These are phyloP conservation scores for Oscheius sp. DNA, from an alignment of 2,888 invertebrate species.

Conservation along the genomic window DNA sequence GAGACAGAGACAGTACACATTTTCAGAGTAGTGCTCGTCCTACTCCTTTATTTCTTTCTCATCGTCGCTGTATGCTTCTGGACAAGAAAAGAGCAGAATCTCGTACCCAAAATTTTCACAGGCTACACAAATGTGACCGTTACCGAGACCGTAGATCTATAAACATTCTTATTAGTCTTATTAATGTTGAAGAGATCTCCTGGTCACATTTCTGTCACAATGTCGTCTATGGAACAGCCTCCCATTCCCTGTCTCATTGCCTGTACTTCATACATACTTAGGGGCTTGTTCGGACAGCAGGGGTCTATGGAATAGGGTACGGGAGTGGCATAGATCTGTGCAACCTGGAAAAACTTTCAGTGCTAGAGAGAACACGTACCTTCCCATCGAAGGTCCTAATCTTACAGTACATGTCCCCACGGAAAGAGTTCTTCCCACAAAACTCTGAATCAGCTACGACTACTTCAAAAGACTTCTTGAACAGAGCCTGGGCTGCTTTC, in stretches of 20 bases:
- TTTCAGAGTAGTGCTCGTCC: too few relatives aligned
- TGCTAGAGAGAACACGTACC: neutral
- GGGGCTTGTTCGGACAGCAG: neutral
- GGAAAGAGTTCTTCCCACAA: constrained; percentile 4
- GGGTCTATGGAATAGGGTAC: neutral
- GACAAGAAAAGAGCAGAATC: too few relatives aligned
- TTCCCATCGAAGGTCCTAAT: neutral
- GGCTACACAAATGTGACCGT: too few relatives aligned
- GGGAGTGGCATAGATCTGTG: neutral
- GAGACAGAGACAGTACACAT: too few relatives aligned
- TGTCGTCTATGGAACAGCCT: neutral
- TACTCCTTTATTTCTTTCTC: too few relatives aligned
- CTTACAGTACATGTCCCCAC: constrained; percentile 1
- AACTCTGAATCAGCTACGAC: neutral
- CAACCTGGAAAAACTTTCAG: neutral
- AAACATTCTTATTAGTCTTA: too few relatives aligned
- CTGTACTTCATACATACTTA: neutral
- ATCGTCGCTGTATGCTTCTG: too few relatives aligned
- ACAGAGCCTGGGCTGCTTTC: neutral
- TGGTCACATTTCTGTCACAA: neutral
- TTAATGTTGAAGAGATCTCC: too few relatives aligned
- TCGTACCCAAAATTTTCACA: too few relatives aligned
- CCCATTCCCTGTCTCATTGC: neutral
- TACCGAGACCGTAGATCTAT: too few relatives aligned
- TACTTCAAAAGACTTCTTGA: constrained; percentile 3